Evolutionary conservation across 1,140 invertebrate genomes (phyloP), one percentile per base, ranked within the genome.

Genomic region (Matsumurasca onukii): DNA sequence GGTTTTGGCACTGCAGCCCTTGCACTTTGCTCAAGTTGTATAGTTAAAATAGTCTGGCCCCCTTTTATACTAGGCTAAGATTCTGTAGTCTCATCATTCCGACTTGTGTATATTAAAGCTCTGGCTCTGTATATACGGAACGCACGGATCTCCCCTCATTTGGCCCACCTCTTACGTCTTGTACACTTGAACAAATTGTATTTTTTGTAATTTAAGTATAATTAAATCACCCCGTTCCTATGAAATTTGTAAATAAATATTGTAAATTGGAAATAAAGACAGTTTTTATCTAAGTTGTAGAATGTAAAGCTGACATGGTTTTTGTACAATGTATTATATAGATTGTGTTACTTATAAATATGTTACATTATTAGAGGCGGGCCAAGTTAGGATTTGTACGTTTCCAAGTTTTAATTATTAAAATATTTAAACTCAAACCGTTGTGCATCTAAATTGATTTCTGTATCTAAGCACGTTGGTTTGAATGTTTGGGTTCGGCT

Each of bases 141-240:
- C 55, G 55, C 55, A 59, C 55, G 55, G 55, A 59, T 59, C 55
- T 59, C 55, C 30, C 55, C 55, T 59, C 55, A 22, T 27, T 59
- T 59, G 25, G 55, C 55, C 55, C 55, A 59, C 55, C 55, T 59
- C 55, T 51, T 22, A 17, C 49, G 24, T 20, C 9, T 63, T 31
- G 59, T 65, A 65, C 9, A 39, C 31, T 27, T 45, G 34, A 45
- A 65, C 62, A 65, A 65, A 65, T 65, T 65, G 62, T 65, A 65
- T 65, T 65, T 65, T 65, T 39, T 65, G 62, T 65, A 65, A 65
- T 65, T 65, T 65, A 65, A 31, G 48, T 65, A 45, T 65, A 45
- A 45, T 65, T 45, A 65, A 65, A 45, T 48, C 12, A 65, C 24
- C 62, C 62, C 39, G 31, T 65, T 65, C 62, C 62, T 65, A 65